A percentile compares a stretch with the other conserved stretches of the same genome.
Evolutionary conservation across 2,113 vertebrate genomes (phyloP).

Genomic region (Chinchilla lanigera): DNA sequence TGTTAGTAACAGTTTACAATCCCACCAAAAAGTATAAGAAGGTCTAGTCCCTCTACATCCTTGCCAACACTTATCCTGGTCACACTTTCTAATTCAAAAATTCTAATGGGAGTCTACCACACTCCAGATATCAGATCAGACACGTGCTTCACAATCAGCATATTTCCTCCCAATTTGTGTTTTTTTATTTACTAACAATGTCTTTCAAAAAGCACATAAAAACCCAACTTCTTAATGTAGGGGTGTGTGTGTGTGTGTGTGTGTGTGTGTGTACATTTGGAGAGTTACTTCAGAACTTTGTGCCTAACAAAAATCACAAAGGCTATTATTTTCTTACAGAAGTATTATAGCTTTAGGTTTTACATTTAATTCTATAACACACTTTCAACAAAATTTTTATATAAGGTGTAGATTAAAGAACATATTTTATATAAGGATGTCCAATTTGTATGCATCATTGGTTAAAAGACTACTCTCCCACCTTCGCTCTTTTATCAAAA

Average conservation of each 20-base stretch:
- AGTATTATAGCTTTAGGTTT: not conserved
- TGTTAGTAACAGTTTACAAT: not conserved
- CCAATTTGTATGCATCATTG: not conserved
- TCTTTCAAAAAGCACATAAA: not conserved
- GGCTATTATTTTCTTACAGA: not conserved
- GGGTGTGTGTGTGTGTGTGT: not conserved
- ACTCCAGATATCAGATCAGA: not conserved
- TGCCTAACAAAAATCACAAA: constrained; percentile 11
- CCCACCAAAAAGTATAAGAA: not conserved
- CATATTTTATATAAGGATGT: not conserved
- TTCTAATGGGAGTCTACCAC: not conserved
- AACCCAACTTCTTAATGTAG: not conserved
- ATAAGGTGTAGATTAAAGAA: not conserved
- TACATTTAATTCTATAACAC: not conserved
- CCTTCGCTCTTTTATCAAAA: not conserved
- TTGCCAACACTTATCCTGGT: not conserved
- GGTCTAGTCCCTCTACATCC: not conserved
- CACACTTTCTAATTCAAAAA: not conserved
- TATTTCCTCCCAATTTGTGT: not conserved
- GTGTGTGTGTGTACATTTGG: not conserved
- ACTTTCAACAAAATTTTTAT: not conserved
- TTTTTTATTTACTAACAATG: not conserved
- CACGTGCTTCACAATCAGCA: not conserved
- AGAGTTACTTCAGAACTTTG: not conserved
- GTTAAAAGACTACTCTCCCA: not conserved